These are phyloP conservation scores for Spicauda simplicius DNA, from an alignment of 2,888 invertebrate genomes.

Conservation along the genomic window DNA sequence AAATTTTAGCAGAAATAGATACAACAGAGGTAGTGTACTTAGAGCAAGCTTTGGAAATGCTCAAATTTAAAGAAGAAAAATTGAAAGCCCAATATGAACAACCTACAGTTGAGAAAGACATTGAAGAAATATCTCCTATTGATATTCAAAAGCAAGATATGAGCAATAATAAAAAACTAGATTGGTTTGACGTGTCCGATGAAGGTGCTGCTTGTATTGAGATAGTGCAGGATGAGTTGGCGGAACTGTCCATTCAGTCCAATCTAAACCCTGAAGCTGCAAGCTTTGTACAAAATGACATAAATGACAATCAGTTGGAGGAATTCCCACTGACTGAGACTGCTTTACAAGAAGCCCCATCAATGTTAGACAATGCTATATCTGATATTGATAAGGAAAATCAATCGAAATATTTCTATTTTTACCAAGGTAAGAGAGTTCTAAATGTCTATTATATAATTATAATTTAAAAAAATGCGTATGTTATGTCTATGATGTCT, in stretches of 20 bases:
- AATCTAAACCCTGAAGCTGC: slow-evolving; percentile 70
- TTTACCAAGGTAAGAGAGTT: slow-evolving; percentile 89
- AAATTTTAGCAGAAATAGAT: slow-evolving; percentile 88
- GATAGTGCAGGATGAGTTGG: slow-evolving; percentile 54
- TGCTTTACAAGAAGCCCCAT: slow-evolving; percentile 47
- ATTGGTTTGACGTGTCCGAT: slow-evolving; percentile 74
- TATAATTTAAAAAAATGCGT: too few relatives aligned
- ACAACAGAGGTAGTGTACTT: slow-evolving; percentile 94
- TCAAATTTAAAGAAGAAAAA: slow-evolving; percentile 82
- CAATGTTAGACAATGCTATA: slow-evolving; percentile 49
- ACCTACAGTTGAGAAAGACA: slow-evolving; percentile 46
- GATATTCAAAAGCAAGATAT: slow-evolving; percentile 64
- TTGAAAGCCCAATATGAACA: slow-evolving; percentile 52
- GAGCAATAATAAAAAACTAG: slow-evolving; percentile 59
- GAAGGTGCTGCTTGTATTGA: slow-evolving; percentile 70
- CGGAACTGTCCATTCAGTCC: slow-evolving; percentile 53
- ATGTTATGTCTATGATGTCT: too few relatives aligned
- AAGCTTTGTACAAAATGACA: slow-evolving; percentile 55
- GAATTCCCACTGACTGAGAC: slow-evolving; percentile 65
- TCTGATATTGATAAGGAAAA: slow-evolving; percentile 71
- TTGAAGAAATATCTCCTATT: slow-evolving; percentile 52
- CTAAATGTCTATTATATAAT: too few relatives aligned
- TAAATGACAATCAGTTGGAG: slow-evolving; percentile 53
- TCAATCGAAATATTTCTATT: slow-evolving; percentile 88
- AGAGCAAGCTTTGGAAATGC: slow-evolving; percentile 91